Conservation (phyloP, 2,113 vertebrate genomes). For the Ptilorrhoa leucosticta region DNA sequence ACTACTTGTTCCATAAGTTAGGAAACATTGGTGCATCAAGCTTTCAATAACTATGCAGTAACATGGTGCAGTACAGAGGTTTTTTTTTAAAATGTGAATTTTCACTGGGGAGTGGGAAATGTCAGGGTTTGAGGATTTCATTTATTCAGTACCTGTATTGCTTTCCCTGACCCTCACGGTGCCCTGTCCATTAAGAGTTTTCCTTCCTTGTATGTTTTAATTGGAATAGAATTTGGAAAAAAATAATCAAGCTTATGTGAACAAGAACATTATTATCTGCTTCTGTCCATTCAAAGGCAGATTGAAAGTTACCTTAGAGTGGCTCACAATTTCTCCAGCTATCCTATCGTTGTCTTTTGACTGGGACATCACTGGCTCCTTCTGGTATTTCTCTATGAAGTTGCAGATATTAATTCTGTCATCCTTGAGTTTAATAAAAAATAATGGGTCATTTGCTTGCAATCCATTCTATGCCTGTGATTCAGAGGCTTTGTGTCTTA, state of each 20-base stretch:
- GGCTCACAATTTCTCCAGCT: neutral
- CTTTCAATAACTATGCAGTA: neutral
- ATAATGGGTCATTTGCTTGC: neutral
- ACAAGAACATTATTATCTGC: neutral
- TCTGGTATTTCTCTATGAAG: neutral
- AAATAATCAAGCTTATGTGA: neutral
- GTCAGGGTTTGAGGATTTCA: neutral
- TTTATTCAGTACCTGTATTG: neutral
- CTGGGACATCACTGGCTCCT: neutral
- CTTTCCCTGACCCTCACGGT: neutral
- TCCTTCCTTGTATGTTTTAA: neutral
- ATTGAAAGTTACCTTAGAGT: neutral
- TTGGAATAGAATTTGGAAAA: neutral
- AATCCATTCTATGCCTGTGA: neutral
- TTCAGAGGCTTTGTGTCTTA: neutral
- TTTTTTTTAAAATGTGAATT: neutral
- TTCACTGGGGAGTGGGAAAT: neutral
- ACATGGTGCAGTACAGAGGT: neutral
- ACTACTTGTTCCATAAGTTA: neutral
- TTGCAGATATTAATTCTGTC: neutral
- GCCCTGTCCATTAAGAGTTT: neutral
- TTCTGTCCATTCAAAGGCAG: neutral
- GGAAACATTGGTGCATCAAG: neutral
- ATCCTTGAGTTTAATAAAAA: neutral
- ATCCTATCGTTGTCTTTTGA: neutral